A percentile compares a stretch with the other conserved stretches of the same genome.
phyloP scores from a whole-genome alignment of 2,113 vertebrate genomes.

The Sitta europaea region DNA sequence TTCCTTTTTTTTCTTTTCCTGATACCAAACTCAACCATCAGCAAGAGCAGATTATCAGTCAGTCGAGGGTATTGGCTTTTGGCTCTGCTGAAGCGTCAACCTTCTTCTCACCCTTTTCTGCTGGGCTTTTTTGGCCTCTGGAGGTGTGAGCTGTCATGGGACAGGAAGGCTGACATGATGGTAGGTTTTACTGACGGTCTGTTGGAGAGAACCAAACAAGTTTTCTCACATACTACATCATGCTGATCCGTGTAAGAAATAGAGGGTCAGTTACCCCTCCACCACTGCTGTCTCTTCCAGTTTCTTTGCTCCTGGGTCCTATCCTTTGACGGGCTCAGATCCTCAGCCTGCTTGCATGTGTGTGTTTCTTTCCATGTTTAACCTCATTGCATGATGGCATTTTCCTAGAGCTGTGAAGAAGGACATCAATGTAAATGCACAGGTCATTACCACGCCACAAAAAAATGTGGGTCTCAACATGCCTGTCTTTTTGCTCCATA shows the following conservation, averaged over 20 bases:
- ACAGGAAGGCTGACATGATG: fast-evolving
- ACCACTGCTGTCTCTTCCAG: neutral
- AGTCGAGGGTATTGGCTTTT: neutral
- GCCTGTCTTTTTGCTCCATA: fast-evolving
- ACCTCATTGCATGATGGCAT: neutral
- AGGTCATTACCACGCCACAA: neutral
- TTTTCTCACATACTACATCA: neutral
- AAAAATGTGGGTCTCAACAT: neutral
- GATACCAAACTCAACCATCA: neutral
- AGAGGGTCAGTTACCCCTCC: neutral
- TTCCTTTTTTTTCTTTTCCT: neutral
- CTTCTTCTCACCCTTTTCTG: neutral
- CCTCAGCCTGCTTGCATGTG: neutral
- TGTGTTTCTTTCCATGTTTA: neutral
- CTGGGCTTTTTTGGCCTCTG: neutral
- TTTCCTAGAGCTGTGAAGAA: neutral
- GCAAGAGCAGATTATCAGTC: neutral
- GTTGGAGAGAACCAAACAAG: neutral
- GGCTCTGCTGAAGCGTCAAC: neutral
- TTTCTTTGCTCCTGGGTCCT: neutral
- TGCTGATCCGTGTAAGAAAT: neutral
- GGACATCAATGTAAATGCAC: fast-evolving
- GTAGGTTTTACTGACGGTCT: neutral
- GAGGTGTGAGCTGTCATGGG: neutral
- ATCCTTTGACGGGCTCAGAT: neutral